Evolutionary conservation across 2,113 vertebrate genomes (phyloP), one percentile per base, ranked within the genome.

Genomic region (Harpagus bidentatus): DNA sequence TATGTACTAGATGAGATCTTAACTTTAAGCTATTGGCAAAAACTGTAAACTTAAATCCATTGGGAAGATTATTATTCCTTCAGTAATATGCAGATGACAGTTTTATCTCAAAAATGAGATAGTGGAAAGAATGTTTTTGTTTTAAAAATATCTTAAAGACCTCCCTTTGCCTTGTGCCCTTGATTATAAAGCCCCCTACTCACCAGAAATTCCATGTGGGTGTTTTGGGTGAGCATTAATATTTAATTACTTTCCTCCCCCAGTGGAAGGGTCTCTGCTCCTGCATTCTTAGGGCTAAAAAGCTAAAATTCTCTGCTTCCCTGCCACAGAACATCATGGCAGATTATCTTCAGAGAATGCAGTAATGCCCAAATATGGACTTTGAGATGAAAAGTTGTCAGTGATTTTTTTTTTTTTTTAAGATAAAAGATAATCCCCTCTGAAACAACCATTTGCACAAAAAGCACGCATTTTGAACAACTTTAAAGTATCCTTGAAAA

Each of bases 181-280:
- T 15, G 45, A 58, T 45, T 79, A 93, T 76, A 88, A 74, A 97
- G 92, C 23, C 74, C 88, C 77, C 61, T 69, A 63, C 84, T 91
- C 96, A 80, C 38, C 45, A 91, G 74, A 93, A 67, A 73, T 89
- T 79, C 87, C 77, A 82, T 1, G 82, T 91, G 92, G 95, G 92
- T 87, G 78, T 86, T 71, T 61, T 62, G 38, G 58, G 42, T 15
- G 52, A 90, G 13, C 50, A 80, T 65, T 85, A 82, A 48, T 59
- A 96, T 96, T 96, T 96, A 95, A 95, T 97, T 42, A 38, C 7
- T 73, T 78, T 65, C 95, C 94, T 95, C 93, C 89, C 38, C 84
- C 82, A 58, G 43, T 63, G 13, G 8, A 94, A 90, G 94, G 90
- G 88, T 93, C 91, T 85, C 62, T 89, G 81, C 58, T 93, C 10